Evolutionary conservation across 1,140 invertebrate genomes (phyloP).

Genomic region (Catajapyx aquilonaris): DNA sequence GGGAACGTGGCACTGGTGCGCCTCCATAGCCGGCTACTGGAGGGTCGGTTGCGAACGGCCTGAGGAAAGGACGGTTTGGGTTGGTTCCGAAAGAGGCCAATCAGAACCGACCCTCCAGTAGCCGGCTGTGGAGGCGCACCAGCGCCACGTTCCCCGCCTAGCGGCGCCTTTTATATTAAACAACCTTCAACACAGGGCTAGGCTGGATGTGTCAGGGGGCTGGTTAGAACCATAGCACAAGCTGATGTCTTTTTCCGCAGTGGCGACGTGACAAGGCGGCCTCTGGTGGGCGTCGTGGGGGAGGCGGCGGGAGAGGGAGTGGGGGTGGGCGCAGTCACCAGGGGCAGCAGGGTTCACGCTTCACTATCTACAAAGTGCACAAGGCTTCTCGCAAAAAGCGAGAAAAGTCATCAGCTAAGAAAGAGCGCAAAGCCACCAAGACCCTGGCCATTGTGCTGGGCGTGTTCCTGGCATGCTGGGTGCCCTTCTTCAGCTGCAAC

Average conservation of each 20-base stretch:
- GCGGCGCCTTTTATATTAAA: too few species aligned
- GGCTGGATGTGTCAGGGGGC: conserved; percentile 17
- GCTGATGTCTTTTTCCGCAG: too few species aligned
- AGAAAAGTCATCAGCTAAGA: conserved; percentile 82
- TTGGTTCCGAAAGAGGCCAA: conserved; percentile 3
- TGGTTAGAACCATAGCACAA: too few species aligned
- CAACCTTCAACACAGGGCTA: too few species aligned
- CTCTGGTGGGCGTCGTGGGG: conserved; percentile 20
- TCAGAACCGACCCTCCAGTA: conserved; percentile 19
- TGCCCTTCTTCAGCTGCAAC: conserved; percentile 96
- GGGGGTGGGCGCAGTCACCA: conserved; percentile 20
- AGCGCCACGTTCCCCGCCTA: too few species aligned
- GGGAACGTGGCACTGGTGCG: too few species aligned
- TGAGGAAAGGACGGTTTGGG: too few species aligned
- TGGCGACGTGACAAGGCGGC: conserved; percentile 20
- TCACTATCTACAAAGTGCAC: conserved; percentile 79
- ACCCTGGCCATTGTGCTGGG: conserved; percentile 96
- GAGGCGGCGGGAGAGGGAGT: conserved; percentile 20
- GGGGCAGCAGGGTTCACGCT: conserved; percentile 41
- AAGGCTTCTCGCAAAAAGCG: conserved; percentile 87
- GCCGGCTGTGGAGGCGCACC: too few species aligned
- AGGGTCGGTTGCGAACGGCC: too few species aligned
- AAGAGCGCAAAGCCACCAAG: conserved; percentile 97
- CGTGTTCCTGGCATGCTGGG: conserved; percentile 95
- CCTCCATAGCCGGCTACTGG: too few species aligned